Evolutionary conservation across 2,888 invertebrate species (phyloP).

Genomic region (Gryllus longicercus): DNA sequence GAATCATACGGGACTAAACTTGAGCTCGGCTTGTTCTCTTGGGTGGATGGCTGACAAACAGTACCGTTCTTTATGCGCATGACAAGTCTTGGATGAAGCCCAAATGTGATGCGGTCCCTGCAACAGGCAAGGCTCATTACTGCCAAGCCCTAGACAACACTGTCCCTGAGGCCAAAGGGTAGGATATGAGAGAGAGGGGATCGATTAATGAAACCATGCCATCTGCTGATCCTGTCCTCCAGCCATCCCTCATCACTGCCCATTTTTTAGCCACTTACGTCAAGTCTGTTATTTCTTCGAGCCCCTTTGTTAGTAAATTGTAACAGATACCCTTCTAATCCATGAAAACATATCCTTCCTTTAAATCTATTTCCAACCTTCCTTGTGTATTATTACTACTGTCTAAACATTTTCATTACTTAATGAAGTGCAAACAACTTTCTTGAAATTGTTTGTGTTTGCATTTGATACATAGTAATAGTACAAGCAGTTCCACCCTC

Average conservation of each 20-base stretch:
- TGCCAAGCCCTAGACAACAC: conserved; percentile 31
- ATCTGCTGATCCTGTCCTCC: conserved; percentile 17
- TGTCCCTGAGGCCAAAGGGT: conserved; percentile 29
- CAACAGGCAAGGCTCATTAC: conserved; percentile 17
- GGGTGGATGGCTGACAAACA: conserved; percentile 32
- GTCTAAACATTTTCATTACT: too few relatives aligned
- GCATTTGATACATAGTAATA: too few relatives aligned
- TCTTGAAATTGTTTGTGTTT: too few relatives aligned
- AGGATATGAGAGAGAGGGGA: conserved; percentile 17
- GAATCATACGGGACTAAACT: conserved; percentile 50
- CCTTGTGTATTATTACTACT: too few relatives aligned
- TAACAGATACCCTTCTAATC: not conserved
- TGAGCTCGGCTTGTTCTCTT: conserved; percentile 27
- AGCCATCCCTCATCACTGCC: conserved; percentile 20
- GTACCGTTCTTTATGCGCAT: conserved; percentile 32
- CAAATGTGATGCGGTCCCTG: conserved; percentile 11
- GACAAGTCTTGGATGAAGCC: conserved; percentile 27
- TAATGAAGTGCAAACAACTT: too few relatives aligned
- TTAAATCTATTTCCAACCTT: too few relatives aligned
- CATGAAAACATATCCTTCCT: too few relatives aligned
- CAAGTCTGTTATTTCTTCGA: not conserved
- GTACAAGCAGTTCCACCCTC: too few relatives aligned
- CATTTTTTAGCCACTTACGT: not conserved
- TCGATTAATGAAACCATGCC: conserved; percentile 12
- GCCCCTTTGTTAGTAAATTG: not conserved